Evolutionary conservation across 1,140 invertebrate genomes (phyloP).

Genomic region (Dryas iulia): DNA sequence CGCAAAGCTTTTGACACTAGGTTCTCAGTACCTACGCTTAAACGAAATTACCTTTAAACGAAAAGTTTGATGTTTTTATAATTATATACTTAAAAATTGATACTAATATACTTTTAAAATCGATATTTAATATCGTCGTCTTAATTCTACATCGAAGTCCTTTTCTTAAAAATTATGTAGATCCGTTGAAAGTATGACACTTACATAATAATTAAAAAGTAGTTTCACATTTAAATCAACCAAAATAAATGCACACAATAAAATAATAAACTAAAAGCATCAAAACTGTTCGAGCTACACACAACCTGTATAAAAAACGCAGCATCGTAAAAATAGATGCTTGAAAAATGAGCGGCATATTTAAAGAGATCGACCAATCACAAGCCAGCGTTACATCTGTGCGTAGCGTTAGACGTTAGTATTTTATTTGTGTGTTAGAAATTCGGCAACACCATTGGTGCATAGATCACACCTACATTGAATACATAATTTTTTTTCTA

Average conservation of each 20-base stretch:
- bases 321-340: conserved; percentile 68
- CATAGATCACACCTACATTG: background rate
- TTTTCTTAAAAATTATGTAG: too few species aligned
- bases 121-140: too few species aligned
- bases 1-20: too few species aligned
- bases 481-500: conserved; percentile 3
- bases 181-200: too few species aligned
- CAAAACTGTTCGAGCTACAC: conserved; percentile 39
- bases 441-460: conserved; percentile 28
- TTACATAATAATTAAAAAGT: too few species aligned
- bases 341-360: conserved; percentile 71
- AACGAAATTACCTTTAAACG: too few species aligned
- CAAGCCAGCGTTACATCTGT: conserved; percentile 25
- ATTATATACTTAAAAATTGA: too few species aligned
- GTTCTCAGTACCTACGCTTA: too few species aligned
- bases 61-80: too few species aligned
- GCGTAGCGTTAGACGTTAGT: conserved; percentile 30
- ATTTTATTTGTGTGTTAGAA: conserved; percentile 21
- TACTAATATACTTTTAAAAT: too few species aligned
- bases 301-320: conserved; percentile 63
- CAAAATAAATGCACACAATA: background rate
- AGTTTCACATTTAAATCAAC: background rate
- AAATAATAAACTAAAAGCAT: conserved; percentile 42
- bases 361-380: conserved; percentile 51
- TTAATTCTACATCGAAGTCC: too few species aligned